These are phyloP conservation scores for Brevimyrus niger DNA, from an alignment of 2,113 vertebrate species.

Conservation along the genomic window DNA sequence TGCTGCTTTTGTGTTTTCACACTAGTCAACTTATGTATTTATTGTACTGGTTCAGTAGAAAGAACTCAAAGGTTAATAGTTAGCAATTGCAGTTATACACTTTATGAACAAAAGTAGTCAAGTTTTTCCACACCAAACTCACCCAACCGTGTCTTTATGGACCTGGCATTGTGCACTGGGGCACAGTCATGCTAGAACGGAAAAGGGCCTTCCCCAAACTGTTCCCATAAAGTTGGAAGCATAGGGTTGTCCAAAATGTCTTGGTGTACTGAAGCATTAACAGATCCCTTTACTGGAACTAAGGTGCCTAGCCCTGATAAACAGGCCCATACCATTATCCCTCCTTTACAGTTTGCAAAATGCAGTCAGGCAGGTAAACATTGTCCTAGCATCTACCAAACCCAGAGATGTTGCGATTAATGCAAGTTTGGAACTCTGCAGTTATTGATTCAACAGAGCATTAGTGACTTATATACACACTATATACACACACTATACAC, in stretches of 20 bases:
- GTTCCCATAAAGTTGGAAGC: not conserved
- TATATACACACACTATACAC: not conserved
- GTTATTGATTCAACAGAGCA: not conserved
- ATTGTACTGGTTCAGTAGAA: too few relatives aligned
- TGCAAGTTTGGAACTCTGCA: not conserved
- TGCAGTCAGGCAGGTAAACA: not conserved
- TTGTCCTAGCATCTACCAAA: not conserved
- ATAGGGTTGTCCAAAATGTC: not conserved
- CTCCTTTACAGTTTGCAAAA: not conserved
- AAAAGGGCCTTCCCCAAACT: not conserved
- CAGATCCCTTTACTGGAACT: not conserved
- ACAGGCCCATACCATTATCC: not conserved
- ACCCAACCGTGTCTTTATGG: not conserved
- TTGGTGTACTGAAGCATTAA: not conserved
- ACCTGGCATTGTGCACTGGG: not conserved
- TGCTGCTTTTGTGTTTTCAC: not conserved
- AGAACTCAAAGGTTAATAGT: not conserved
- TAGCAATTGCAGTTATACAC: not conserved
- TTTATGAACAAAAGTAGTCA: not conserved
- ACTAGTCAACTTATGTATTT: not conserved
- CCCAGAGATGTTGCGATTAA: not conserved
- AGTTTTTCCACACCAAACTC: not conserved
- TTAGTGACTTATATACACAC: not conserved
- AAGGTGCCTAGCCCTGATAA: not conserved
- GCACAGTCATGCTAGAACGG: not conserved